Base-by-base conservation (phyloP, 2,113 vertebrate genomes). In the Nanger granti region DNA sequence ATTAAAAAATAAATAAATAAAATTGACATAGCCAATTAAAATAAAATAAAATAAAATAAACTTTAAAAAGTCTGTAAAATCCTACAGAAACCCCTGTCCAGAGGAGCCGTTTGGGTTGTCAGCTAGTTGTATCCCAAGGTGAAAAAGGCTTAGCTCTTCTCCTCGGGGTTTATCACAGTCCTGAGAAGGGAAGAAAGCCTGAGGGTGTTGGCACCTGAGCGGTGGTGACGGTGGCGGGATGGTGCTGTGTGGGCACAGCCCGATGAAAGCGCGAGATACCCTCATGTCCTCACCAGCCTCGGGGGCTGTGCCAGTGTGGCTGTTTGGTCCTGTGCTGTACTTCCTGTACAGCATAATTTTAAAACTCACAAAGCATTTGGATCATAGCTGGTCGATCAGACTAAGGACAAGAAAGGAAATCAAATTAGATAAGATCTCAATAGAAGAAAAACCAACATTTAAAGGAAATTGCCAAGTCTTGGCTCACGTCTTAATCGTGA, bases 211-310 rank as follows among this genome's bases (percentile, higher is more conserved):
- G 31, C 20, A 2, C 69, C n/a, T 20, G 59, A 5, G 20, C 2
- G 29, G 2, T 7, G 57, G 57, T 31, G 85, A 14, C 0, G 37
- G 31, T 11, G 66, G 49, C 7, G 17, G 60, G 60, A 6, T 20
- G 28, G 6, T 0, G 4, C 4, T 5, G 22, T 4, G 22, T 4
- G 29, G 12, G 59, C 8, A 44, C 11, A n/a, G 34, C 52, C 26
- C 4, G 0, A 12, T 1, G 4, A 5, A 44, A 18, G 22, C 13
- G 2, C 1, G 7, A 15, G 17, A 4, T 29, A 5, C 29, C 15
- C 47, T 0, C 1, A 3, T 1, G 13, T 15, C n/a, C 76, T 29
- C 4, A 0, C 20, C 2, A 29, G 76, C 8, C 76, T 37, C 8
- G 8, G 26, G n/a, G 24, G 29, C 73, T 1, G 1, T 3, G 55